These are phyloP conservation scores for Sebastiscus tertius DNA, from an alignment of 2,797 vertebrate genomes.

Conservation along the genomic window DNA sequence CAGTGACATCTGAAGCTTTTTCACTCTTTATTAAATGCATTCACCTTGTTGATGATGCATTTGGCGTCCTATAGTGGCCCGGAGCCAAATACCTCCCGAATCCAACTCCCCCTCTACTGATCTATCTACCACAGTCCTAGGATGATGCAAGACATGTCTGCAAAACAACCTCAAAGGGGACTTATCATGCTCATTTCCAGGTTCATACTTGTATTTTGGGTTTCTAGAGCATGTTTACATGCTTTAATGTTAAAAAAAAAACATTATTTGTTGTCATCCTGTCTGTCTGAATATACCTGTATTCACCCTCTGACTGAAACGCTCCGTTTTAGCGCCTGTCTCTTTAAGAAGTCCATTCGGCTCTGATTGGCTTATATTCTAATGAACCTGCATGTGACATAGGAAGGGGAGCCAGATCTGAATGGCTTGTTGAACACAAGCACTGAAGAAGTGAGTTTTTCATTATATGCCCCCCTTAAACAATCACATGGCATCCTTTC, in stretches of 20 bases:
- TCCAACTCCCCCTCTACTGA: neutral
- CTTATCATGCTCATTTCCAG: neutral
- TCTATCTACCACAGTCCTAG: too few species aligned
- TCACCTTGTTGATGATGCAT: constrained; percentile 45
- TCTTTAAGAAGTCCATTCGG: neutral
- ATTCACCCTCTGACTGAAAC: too few species aligned
- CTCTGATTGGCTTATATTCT: neutral
- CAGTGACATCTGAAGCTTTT: neutral
- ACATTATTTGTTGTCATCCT: neutral
- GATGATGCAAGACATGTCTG: neutral
- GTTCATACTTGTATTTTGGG: neutral
- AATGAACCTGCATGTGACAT: neutral
- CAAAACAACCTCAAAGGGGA: neutral
- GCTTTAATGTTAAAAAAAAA: neutral
- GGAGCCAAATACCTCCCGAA: constrained; percentile 3
- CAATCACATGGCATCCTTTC: neutral
- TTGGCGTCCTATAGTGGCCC: neutral
- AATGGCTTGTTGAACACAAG: too few species aligned
- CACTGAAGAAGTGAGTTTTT: too few species aligned
- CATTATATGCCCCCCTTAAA: too few species aligned
- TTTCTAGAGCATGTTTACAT: neutral
- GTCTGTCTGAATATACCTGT: neutral
- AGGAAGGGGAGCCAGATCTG: neutral
- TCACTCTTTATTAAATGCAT: constrained; percentile 36
- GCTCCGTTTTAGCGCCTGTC: neutral